Conservation (phyloP, 2,888 invertebrate genomes). For the Trichogramma dendrolimi region DNA sequence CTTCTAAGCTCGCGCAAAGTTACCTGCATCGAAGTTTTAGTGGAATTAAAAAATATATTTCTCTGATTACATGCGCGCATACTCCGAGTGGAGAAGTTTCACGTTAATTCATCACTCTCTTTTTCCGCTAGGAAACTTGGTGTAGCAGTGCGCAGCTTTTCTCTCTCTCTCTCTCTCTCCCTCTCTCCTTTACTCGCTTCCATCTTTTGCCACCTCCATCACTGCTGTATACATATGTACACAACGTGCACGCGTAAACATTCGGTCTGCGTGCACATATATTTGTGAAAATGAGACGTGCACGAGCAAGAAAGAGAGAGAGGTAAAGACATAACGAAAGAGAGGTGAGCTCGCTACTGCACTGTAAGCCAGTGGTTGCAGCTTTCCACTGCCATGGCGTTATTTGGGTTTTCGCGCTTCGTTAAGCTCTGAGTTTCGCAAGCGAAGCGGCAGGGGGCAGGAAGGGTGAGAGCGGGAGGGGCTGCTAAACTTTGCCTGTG, state of each 20-base stretch:
- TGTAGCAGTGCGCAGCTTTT: not conserved
- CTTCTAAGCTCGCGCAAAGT: too few relatives aligned
- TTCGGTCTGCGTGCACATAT: too few relatives aligned
- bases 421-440: conserved; percentile 12
- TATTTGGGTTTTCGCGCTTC: conserved; percentile 22
- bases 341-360: conserved; percentile 6
- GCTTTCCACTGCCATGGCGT: conserved; percentile 17
- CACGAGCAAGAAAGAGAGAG: not conserved
- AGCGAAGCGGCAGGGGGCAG: not conserved
- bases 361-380: conserved; percentile 5
- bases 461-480: not conserved
- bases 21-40: too few relatives aligned
- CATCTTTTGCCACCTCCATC: too few relatives aligned
- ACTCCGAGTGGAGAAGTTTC: too few relatives aligned
- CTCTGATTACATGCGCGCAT: too few relatives aligned
- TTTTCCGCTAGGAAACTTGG: too few relatives aligned
- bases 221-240: too few relatives aligned
- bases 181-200: not conserved
- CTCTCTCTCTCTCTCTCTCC: not conserved
- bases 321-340: not conserved
- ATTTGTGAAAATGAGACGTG: too few relatives aligned
- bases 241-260: too few relatives aligned
- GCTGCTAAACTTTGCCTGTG: conserved; percentile 21
- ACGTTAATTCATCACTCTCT: too few relatives aligned
- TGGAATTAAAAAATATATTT: too few relatives aligned